A percentile compares a stretch with the other conserved stretches of the same genome.
phyloP scores from a whole-genome alignment of 2,888 invertebrate species.

The Eristalinus sepulchralis region DNA sequence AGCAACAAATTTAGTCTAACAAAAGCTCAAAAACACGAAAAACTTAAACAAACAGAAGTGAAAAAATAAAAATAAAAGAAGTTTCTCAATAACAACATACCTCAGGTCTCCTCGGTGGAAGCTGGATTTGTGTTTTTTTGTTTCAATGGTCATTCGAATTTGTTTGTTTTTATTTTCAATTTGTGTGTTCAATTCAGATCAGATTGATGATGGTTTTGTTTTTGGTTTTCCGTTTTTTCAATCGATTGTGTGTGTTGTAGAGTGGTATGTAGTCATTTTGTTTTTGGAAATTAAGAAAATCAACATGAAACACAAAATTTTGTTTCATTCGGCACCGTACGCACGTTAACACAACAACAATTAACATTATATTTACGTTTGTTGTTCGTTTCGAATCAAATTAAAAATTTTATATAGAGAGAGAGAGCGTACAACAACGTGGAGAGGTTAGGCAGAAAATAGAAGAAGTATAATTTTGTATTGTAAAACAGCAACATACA shows the following conservation, averaged over 20 bases:
- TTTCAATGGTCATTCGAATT: constrained; percentile 68
- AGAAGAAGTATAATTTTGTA: constrained; percentile 57
- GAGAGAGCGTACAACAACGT: constrained; percentile 58
- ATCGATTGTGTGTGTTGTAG: constrained; percentile 64
- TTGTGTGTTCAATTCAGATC: constrained; percentile 44
- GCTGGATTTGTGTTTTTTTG: constrained; percentile 81
- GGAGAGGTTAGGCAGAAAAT: constrained; percentile 53
- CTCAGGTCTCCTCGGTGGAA: constrained; percentile 94
- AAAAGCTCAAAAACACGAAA: constrained; percentile 64
- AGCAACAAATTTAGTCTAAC: constrained; percentile 39
- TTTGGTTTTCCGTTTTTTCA: constrained; percentile 46
- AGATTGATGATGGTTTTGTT: constrained; percentile 62
- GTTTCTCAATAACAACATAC: constrained; percentile 83
- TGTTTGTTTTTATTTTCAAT: constrained; percentile 48
- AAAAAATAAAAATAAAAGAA: constrained; percentile 49
- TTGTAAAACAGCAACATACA: constrained; percentile 68
- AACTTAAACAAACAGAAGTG: constrained; percentile 60
- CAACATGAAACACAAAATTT: constrained; percentile 52
- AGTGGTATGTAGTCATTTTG: constrained; percentile 68
- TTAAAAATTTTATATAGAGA: constrained; percentile 37
- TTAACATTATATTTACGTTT: constrained; percentile 23
- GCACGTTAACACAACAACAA: constrained; percentile 54
- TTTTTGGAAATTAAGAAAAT: constrained; percentile 46
- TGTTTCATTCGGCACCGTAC: constrained; percentile 69
- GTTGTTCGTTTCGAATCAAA: constrained; percentile 52